These are phyloP conservation scores for Gallinago nigripennis DNA, from an alignment of 2,797 vertebrate species.

Conservation along the genomic window DNA sequence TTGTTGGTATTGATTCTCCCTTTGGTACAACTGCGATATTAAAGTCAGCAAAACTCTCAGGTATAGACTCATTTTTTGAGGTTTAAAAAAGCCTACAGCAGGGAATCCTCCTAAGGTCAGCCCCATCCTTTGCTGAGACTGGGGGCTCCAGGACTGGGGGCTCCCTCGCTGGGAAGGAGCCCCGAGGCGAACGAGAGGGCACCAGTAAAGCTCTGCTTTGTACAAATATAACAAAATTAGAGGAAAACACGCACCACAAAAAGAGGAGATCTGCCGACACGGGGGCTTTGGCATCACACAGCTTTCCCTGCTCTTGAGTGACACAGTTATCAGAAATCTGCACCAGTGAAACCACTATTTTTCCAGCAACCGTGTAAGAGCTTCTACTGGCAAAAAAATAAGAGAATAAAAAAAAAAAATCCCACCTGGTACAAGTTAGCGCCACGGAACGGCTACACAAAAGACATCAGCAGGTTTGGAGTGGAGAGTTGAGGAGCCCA, in stretches of 20 bases:
- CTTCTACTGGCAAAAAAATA: neutral
- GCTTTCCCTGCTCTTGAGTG: neutral
- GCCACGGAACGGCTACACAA: neutral
- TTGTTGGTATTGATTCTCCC: neutral
- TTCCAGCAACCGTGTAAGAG: neutral
- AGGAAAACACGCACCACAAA: neutral
- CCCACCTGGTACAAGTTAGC: neutral
- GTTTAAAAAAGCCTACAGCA: neutral
- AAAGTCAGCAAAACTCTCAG: neutral
- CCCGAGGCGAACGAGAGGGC: neutral
- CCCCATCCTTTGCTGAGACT: neutral
- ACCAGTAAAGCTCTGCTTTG: neutral
- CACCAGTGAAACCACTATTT: neutral
- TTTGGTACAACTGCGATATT: neutral
- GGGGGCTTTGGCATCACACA: neutral
- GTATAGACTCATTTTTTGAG: neutral
- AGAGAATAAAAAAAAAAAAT: neutral
- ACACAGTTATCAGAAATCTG: neutral
- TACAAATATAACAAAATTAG: neutral
- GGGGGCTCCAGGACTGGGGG: neutral
- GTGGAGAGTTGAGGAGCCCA: neutral
- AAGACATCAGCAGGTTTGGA: neutral
- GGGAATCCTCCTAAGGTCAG: neutral
- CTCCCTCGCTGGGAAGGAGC: neutral
- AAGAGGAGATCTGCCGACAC: neutral